Percentiles rank a stretch among this genome's conserved stretches.
phyloP scores from a whole-genome alignment of 2,797 vertebrate genomes.

The Danionella dracula region DNA sequence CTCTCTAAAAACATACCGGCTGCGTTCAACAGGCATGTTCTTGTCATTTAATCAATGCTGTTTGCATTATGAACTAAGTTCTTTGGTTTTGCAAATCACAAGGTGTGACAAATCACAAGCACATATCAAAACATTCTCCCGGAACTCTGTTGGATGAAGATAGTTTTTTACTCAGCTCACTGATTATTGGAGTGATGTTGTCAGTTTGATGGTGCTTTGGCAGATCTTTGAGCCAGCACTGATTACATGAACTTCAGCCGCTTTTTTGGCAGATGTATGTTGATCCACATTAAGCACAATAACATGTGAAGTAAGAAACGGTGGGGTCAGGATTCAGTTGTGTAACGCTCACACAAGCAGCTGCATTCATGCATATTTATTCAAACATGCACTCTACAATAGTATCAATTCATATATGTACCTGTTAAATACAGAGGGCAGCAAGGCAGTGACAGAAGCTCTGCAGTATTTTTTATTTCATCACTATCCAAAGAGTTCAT shows the following conservation, averaged over 20 bases:
- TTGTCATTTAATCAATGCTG: constrained; percentile 44
- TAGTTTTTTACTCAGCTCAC: constrained; percentile 16
- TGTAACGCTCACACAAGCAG: constrained; percentile 4
- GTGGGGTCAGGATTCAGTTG: constrained; percentile 20
- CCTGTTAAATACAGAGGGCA: too few species aligned
- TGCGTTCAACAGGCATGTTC: constrained; percentile 54
- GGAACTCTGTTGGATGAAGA: constrained; percentile 25
- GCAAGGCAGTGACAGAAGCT: too few species aligned
- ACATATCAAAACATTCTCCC: constrained; percentile 20
- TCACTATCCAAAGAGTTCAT: too few species aligned
- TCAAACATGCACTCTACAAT: too few species aligned
- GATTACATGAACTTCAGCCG: constrained; percentile 28
- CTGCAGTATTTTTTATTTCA: too few species aligned
- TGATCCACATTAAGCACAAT: constrained; percentile 7
- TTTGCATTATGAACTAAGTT: constrained; percentile 29
- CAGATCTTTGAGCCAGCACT: constrained; percentile 13
- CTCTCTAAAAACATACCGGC: constrained; percentile 47
- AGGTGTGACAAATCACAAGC: constrained; percentile 27
- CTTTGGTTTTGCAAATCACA: constrained; percentile 36
- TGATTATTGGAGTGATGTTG: constrained; percentile 39
- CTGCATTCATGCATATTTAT: not conserved
- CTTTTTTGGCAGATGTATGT: constrained; percentile 23
- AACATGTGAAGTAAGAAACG: constrained; percentile 19
- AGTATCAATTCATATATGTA: too few species aligned
- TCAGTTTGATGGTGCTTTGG: constrained; percentile 23